Conservation (phyloP, 2,797 vertebrate species). For the Tenualosa thibaudeaui region DNA sequence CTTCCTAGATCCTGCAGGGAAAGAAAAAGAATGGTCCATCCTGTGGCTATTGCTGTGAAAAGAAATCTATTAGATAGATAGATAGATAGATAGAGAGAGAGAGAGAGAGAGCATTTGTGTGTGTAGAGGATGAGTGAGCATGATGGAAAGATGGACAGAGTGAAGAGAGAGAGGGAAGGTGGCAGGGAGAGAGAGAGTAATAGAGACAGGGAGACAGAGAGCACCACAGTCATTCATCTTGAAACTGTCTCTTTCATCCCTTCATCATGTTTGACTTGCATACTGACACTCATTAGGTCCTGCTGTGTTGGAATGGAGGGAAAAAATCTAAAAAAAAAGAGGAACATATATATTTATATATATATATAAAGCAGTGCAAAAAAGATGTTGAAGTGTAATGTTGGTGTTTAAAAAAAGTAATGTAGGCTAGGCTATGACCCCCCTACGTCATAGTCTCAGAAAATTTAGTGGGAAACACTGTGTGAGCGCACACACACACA, state of each 20-base stretch:
- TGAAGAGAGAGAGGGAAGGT: neutral
- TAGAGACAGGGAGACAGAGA: neutral
- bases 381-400: no score
- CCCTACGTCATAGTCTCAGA: no score
- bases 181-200: neutral
- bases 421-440: no score
- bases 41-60: neutral
- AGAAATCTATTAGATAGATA: neutral
- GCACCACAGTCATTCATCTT: neutral
- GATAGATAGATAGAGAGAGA: neutral
- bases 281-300: neutral
- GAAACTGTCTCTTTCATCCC: neutral
- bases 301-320: neutral
- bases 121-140: neutral
- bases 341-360: no score
- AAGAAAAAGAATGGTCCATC: neutral
- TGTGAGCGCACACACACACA: neutral
- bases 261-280: neutral
- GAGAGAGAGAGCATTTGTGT: neutral
- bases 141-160: neutral
- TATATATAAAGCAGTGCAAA: no score
- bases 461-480: no score
- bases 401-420: no score
- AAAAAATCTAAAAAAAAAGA: neutral
- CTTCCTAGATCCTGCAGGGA: conserved; percentile 37